Conservation (phyloP, 2,113 vertebrate genomes). For the Murina feae region DNA sequence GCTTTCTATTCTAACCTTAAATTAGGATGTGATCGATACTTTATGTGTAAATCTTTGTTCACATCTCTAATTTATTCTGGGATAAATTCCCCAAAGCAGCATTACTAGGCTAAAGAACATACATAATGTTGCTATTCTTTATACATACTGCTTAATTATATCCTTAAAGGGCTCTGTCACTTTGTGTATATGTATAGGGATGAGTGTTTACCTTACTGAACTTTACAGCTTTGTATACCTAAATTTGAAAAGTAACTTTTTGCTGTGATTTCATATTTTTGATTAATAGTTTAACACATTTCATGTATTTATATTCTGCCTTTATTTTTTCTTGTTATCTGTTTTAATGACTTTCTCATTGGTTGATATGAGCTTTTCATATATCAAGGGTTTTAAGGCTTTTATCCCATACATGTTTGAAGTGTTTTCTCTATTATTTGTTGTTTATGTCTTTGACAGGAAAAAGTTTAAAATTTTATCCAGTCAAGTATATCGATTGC, state of each 20-base stretch:
- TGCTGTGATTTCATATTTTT: constrained; percentile 5
- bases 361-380: neutral
- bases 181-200: neutral
- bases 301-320: neutral
- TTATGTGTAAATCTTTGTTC: neutral
- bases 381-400: neutral
- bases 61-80: neutral
- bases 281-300: neutral
- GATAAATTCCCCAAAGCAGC: neutral
- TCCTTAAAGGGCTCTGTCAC: neutral
- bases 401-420: neutral
- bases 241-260: neutral
- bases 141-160: neutral
- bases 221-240: neutral
- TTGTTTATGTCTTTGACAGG: constrained; percentile 39
- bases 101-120: neutral
- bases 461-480: constrained; percentile 9
- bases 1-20: neutral
- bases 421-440: constrained; percentile 5
- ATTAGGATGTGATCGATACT: neutral
- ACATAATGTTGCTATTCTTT: neutral
- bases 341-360: constrained; percentile 21
- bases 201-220: neutral
- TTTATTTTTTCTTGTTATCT: constrained; percentile 1
- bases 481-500: constrained; percentile 25